Conservation (phyloP, 2,888 invertebrate genomes). For the Plusia festucae region DNA sequence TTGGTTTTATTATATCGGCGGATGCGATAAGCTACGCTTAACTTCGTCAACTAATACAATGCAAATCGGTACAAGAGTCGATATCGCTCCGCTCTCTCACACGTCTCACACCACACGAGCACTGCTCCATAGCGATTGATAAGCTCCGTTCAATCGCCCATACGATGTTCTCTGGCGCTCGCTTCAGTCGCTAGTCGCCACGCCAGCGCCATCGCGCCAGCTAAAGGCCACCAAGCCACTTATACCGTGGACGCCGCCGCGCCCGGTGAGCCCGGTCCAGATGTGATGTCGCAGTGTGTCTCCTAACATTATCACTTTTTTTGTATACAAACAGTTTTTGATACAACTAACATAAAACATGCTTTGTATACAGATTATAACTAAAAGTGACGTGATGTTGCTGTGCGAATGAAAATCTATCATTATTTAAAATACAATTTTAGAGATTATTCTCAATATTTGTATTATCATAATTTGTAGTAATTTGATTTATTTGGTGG, state of each 20-base stretch:
- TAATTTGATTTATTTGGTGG: background rate
- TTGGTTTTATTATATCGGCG: slow-evolving; percentile 32
- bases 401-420: slow-evolving; percentile 25
- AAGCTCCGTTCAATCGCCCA: slow-evolving; percentile 59
- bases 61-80: slow-evolving; percentile 20
- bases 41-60: slow-evolving; percentile 28
- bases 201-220: slow-evolving; percentile 2
- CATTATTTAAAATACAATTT: slow-evolving; percentile 11
- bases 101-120: slow-evolving; percentile 40
- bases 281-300: slow-evolving; percentile 59
- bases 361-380: slow-evolving; percentile 19
- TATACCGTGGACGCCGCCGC: slow-evolving; percentile 37
- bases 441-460: slow-evolving; percentile 13
- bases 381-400: slow-evolving; percentile 44
- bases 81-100: slow-evolving; percentile 25
- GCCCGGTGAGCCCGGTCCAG: slow-evolving; percentile 48
- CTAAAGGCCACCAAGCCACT: slow-evolving; percentile 40
- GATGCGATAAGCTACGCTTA: slow-evolving; percentile 31
- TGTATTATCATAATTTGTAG: too few species aligned
- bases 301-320: slow-evolving; percentile 43
- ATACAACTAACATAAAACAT: slow-evolving; percentile 31
- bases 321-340: slow-evolving; percentile 43
- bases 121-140: slow-evolving; percentile 69
- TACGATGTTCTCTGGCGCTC: slow-evolving; percentile 58
- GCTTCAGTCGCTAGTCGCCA: slow-evolving; percentile 8